Evolutionary conservation across 1,140 invertebrate species (phyloP), one percentile per base, ranked within the genome.

Genomic region (Ips typographus): DNA sequence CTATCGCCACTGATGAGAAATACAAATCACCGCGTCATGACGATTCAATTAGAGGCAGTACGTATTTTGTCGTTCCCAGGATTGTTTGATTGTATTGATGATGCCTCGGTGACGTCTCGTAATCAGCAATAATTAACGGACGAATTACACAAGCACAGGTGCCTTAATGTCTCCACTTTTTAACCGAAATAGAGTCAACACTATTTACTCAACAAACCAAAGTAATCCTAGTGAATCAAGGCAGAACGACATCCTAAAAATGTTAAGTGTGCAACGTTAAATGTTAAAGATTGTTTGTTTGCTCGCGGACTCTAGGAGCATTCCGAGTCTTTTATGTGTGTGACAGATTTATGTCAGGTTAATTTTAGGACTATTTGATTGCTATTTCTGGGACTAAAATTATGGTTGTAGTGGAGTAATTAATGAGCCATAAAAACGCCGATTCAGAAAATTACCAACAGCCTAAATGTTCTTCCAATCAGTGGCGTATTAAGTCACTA

Each of bases 1-100:
- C 55, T 58, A 59, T 67, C 65, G 65, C 65, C 65, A 59, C 53
- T 67, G 55, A 67, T 67, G 65, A 67, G 65, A 49, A 67, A 67
- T 58, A 67, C 57, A 67, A 67, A 67, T 67, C 65, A 67, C 56
- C 56, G 49, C 65, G 53, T 60, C 55, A 67, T 67, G 58, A 67
- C 58, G 65, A 59, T 67, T 67, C 65, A 67, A 67, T 67, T 67
- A 67, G 47, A 56, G 22, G 60, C 42, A 49, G 43, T 49, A 63
- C 38, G 43, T 49, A 63, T 49, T 52, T 49, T 22, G 22, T 22
- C 37, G 43, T 52, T 63, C 60, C 60, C 57, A 59, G 57, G 60
- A 52, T 63, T 63, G 60, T 63, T 63, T 37, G 6, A 63, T 63
- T 7, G 49, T 38, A 38, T 39, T 63, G 57, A 59, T 59, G 57